Conservation (phyloP, 2,797 vertebrate species). For the Intellagama lesueurii region DNA sequence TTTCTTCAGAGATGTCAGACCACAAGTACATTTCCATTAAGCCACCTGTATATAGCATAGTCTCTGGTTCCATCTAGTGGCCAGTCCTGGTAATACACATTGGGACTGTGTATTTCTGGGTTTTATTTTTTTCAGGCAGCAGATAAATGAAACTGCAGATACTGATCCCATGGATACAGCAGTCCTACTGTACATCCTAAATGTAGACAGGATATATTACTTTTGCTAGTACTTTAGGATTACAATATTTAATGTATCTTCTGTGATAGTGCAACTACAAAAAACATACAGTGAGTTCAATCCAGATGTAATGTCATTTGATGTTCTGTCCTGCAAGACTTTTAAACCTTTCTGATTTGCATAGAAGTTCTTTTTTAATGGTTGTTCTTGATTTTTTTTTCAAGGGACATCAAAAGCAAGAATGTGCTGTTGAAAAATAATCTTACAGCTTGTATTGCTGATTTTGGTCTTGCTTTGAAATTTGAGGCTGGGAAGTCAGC, state of each 20-base stretch:
- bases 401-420: constrained; percentile 98
- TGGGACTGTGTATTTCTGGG: no score
- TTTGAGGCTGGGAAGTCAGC: constrained; percentile 97
- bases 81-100: no score
- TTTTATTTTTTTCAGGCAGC: no score
- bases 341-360: neutral
- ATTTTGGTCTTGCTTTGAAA: constrained; percentile 95
- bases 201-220: neutral
- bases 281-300: neutral
- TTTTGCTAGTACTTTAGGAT: neutral
- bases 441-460: constrained; percentile 93
- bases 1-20: no score
- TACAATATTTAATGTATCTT: neutral
- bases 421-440: constrained; percentile 95
- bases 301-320: neutral
- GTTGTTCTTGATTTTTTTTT: constrained; percentile 45
- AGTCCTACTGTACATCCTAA: neutral
- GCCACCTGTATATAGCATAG: no score
- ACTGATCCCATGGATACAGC: no score
- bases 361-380: neutral
- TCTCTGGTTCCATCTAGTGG: no score
- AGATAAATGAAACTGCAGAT: no score
- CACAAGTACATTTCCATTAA: no score
- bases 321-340: neutral
- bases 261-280: neutral